Evolutionary conservation across 2,113 vertebrate genomes (phyloP).

Genomic region (Eublepharis macularius): DNA sequence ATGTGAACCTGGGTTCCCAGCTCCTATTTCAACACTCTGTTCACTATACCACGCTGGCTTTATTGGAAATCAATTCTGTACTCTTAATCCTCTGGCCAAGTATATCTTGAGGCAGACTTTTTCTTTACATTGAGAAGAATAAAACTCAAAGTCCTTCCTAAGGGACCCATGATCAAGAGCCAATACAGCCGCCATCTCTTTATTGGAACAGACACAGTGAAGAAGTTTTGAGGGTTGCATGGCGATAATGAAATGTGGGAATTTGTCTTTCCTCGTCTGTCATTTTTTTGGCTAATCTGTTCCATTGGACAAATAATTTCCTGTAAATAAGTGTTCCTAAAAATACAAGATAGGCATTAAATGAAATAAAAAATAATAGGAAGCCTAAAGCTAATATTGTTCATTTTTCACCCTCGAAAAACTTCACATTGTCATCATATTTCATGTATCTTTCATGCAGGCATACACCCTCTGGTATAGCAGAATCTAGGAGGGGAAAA

Average conservation of each 20-base stretch:
- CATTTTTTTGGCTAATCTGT: constrained; percentile 5
- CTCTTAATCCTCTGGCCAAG: background rate
- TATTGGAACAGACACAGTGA: background rate
- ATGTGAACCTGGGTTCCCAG: too few species aligned
- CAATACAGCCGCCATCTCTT: background rate
- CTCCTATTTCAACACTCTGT: too few species aligned
- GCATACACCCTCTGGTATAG: background rate
- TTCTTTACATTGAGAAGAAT: background rate
- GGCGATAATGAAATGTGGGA: background rate
- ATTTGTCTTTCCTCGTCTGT: constrained; percentile 7
- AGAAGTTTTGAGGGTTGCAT: background rate
- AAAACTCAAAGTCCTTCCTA: background rate
- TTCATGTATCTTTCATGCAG: background rate
- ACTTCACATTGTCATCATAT: background rate
- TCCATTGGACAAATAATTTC: constrained; percentile 18
- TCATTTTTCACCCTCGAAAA: background rate
- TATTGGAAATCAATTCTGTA: background rate
- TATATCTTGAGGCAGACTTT: background rate
- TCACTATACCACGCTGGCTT: background rate
- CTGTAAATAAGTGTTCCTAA: constrained; percentile 1
- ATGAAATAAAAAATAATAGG: background rate
- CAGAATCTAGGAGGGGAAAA: background rate
- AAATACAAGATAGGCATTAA: constrained; percentile 19
- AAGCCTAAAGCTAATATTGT: background rate
- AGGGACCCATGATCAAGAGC: background rate